These are phyloP conservation scores for Drosophila lowei DNA, from an alignment of 1,140 invertebrate species.

Conservation along the genomic window DNA sequence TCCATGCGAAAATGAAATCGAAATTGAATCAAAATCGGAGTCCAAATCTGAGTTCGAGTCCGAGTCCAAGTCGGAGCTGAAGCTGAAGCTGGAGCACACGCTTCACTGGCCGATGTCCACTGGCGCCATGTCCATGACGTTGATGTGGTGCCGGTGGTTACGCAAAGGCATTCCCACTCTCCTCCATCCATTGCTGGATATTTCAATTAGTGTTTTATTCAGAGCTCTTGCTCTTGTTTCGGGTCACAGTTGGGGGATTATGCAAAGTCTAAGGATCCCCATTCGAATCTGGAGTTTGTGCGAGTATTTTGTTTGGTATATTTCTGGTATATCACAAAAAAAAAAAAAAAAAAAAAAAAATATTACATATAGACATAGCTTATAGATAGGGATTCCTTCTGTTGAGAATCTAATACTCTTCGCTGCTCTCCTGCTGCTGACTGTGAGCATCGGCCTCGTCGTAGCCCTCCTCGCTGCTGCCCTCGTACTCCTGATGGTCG, in stretches of 20 bases:
- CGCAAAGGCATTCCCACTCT: constrained; percentile 29
- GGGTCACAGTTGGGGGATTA: constrained; percentile 36
- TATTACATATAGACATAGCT: too few species aligned
- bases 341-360: not conserved
- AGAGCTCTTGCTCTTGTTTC: constrained; percentile 28
- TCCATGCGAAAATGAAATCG: constrained; percentile 64
- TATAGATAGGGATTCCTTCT: not conserved
- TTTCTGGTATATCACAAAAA: constrained; percentile 45
- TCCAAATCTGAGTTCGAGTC: not conserved
- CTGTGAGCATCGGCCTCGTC: constrained; percentile 61
- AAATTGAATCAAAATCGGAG: constrained; percentile 38
- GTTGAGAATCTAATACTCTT: constrained; percentile 50
- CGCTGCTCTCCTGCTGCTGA: constrained; percentile 57
- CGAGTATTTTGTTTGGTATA: constrained; percentile 4
- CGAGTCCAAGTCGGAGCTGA: not conserved
- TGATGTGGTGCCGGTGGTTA: constrained; percentile 45
- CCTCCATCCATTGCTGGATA: constrained; percentile 33
- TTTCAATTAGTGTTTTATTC: constrained; percentile 68
- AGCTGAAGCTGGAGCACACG: constrained; percentile 47
- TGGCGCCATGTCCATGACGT: constrained; percentile 35
- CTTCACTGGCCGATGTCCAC: constrained; percentile 50
- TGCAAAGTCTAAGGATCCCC: constrained; percentile 6
- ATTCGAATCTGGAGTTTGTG: not conserved
- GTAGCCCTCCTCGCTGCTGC: constrained; percentile 76
- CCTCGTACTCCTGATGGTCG: constrained; percentile 69